Evolutionary conservation across 2,113 vertebrate genomes (phyloP).

Genomic region (Myrmecobius fasciatus): DNA sequence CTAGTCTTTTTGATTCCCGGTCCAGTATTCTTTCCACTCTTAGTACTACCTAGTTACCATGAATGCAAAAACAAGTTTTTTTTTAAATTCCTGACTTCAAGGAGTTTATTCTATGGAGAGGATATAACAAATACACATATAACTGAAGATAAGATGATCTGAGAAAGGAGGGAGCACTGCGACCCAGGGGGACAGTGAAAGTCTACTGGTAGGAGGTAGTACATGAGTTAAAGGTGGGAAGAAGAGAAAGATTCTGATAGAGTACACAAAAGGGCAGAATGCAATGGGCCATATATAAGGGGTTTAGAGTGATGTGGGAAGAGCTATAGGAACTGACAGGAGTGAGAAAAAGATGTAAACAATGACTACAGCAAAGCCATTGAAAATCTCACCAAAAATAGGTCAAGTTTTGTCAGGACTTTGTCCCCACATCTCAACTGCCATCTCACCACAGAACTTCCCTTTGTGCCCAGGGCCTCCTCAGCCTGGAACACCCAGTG

Average conservation of each 20-base stretch:
- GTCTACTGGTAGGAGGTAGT: neutral
- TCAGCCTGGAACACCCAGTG: neutral
- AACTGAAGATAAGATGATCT: neutral
- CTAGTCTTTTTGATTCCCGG: neutral
- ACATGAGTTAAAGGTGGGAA: neutral
- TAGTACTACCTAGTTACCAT: neutral
- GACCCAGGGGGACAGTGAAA: neutral
- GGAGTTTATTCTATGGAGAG: neutral
- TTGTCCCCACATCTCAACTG: neutral
- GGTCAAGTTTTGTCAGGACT: neutral
- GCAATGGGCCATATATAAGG: neutral
- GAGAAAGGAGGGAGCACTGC: neutral
- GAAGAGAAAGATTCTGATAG: neutral
- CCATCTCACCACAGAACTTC: neutral
- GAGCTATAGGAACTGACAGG: neutral
- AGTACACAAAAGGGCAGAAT: neutral
- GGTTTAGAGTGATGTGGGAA: neutral
- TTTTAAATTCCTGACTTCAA: neutral
- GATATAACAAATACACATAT: neutral
- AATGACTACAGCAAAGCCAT: neutral
- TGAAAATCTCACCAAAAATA: neutral
- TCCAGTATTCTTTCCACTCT: neutral
- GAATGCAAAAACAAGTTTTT: neutral
- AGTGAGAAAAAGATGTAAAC: neutral
- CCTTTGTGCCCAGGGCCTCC: neutral